Evolutionary conservation across 2,888 invertebrate genomes (phyloP), one percentile per base, ranked within the genome.

Genomic region (Asteroscopus sphinx): DNA sequence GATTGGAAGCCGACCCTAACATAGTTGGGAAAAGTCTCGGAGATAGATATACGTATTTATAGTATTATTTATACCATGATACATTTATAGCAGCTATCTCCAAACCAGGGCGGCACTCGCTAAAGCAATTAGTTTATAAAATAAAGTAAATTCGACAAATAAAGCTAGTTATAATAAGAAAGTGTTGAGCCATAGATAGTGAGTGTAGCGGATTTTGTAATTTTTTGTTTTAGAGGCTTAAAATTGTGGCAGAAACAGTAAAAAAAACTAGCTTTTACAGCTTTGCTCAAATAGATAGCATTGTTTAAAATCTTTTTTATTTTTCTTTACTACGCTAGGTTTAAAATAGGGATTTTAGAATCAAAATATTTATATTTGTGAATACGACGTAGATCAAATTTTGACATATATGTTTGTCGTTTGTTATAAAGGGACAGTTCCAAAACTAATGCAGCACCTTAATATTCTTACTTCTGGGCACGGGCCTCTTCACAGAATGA

Each of bases 131-230:
- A 65, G 30, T 36, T 58, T 1, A n/a, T 45, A 52, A 46, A 48
- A 15, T 64, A 63, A 68, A 15, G 25, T 42, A 54, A 68, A 64
- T 58, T 55, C 8, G 74, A 58, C 71, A 69, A 73, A 66, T 73
- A 73, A 60, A 41, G 6, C 21, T 73, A 65, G 57, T 46, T 52
- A 35, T 32, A 57, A 33, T 54, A 66, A 40, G 39, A 57, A 51
- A 40, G 37, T 41, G 17, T 32, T 12, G 39, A 56, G 61, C 56
- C 70, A 73, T 71, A 69, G 35, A 32, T 54, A 60, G 39, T 15
- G 32, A 35, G 6, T 37, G 26, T 51, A 70, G 58, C 6, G 37
- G 33, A 26, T 15, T 56, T 59, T 69, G 28, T 57, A 52, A 54
- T 51, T 16, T 25, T n/a, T 30, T 35, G 54, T 60, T 56, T 58